Base-by-base conservation (phyloP, 1,140 invertebrate genomes). In the Metaphire vulgaris region DNA sequence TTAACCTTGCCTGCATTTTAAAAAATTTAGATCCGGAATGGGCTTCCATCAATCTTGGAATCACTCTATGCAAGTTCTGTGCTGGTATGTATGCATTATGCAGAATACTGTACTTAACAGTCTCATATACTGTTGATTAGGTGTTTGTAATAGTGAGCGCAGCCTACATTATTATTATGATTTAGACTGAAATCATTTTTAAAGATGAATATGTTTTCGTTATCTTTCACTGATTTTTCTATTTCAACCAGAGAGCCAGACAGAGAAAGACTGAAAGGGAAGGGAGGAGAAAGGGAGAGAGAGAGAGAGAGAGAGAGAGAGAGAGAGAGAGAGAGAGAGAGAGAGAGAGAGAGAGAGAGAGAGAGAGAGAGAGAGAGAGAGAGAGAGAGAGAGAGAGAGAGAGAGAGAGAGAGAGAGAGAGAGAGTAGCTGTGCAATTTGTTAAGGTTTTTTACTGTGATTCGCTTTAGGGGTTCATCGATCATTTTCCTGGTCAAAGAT, bases 21-120 rank as follows among this genome's bases (percentile, higher is more conserved):
- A n/a, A n/a, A n/a, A n/a, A n/a, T 71, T n/a, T n/a, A 73, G 72
- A 34, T 1, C 72, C 72, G 2, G 72, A 73, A 2, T 73, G 72
- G 72, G 72, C 72, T 56, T 34, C 72, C 28, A 73, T 73, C 33
- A 73, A 73, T 29, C 56, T 73, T 34, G 72, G 72, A 33, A 73
- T 73, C 33, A 73, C 72, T 15, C 30, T 73, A 2, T 73, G 72
- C 33, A 31, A 73, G 34, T 29, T 34, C 29, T 73, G 72, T 73
- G 72, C 72, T 1, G 72, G 72, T 73, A 28, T n/a, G 33, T n/a
- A n/a, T n/a, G n/a, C n/a, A n/a, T n/a, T n/a, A n/a, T n/a, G n/a
- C n/a, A n/a, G n/a, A n/a, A n/a, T n/a, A n/a, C n/a, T n/a, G n/a
- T n/a, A n/a, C n/a, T n/a, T n/a, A n/a, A n/a, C n/a, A n/a, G n/a